Base-by-base conservation (phyloP, 2,797 vertebrate species). In the Orestias chungarensis region DNA sequence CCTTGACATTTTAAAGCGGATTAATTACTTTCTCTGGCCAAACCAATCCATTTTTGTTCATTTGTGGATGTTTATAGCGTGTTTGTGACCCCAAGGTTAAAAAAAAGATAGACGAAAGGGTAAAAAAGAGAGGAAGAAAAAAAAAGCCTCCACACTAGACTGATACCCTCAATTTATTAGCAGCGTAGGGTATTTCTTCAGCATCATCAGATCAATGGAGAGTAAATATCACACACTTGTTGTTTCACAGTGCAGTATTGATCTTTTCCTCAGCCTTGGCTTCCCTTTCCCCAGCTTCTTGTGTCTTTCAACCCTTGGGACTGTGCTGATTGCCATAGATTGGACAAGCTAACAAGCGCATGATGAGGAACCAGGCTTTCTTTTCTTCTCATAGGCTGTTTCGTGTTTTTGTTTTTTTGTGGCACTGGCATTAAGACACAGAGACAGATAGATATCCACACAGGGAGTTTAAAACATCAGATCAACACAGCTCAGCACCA, bases 201-300 rank as follows among this genome's bases (percentile, higher is more conserved):
- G 95, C 96, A 96, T 96, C 97, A 97, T 98, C 96, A 96, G 96
- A 99, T 99, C 97, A 99, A 99, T 99, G 96, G 95, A 97, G 97
- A 98, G 96, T 98, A 99, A 99, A 99, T 99, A 99, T 97, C 96
- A 95, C 96, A 96, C 96, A 97, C 96, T 98, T 97, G 97, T 98
- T 97, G 96, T 97, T 98, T 97, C 96, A 93, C 96, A 93, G 95
- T 94, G 93, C 94, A 89, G 95, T 99, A 99, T 99, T 98, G 97
- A 99, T 99, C 97, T 97, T 96, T 92, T 96, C 94, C 96, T 97
- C 95, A 95, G 97, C 95, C 96, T 96, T 95, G 90, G 96, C 96
- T 96, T 96, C 94, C 93, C 91, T 96, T 96, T 95, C 95, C 92
- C 94, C 93, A 91, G 90, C 89, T 72, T 95, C 95, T 96, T 93